Evolutionary conservation across 2,888 invertebrate genomes (phyloP), one percentile per base, ranked within the genome.

Genomic region (Ormyrus nitidulus): DNA sequence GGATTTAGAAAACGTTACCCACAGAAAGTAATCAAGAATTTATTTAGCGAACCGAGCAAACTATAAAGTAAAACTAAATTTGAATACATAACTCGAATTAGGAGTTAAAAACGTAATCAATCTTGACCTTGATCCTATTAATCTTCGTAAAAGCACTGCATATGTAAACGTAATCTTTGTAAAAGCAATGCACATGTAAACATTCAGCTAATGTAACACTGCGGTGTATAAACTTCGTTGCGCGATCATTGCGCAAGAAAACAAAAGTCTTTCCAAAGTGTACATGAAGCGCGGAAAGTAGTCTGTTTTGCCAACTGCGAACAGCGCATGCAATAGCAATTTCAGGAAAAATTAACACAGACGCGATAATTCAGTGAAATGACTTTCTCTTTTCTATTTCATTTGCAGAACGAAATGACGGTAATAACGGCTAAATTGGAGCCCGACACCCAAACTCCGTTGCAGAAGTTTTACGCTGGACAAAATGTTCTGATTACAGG

Each of bases 401-500:
- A n/a, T 44, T 59, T 75, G 6, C 58, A 81, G 80, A 34, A 5
- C 44, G 66, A 75, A 69, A 81, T 81, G 80, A 46, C 73, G 11
- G 13, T 59, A 4, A 61, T 69, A 56, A 51, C 58, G 48, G 58
- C 58, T 49, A 13, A 56, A 1, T 3, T 19, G 3, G 61, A 64
- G 46, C n/a, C 81, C 65, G 77, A 83, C 11, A 82, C 83, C 11
- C 82, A 82, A 80, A 91, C 91, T 34, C 85, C 90, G 2, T 84
- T 89, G n/a, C 88, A 89, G 64, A 82, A 85, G 34, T 89, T 89
- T 84, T 89, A 89, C 71, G 84, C 87, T 6, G 88, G 84, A 34
- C 87, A 89, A 71, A 86, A 83, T 71, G 76, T 89, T 51, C 86
- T 89, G n/a, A 85, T 89, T 59, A 89, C 89, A 83, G 89, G 89